Base-by-base conservation (phyloP, 2,888 invertebrate genomes). In the Sarcophaga rosellei region DNA sequence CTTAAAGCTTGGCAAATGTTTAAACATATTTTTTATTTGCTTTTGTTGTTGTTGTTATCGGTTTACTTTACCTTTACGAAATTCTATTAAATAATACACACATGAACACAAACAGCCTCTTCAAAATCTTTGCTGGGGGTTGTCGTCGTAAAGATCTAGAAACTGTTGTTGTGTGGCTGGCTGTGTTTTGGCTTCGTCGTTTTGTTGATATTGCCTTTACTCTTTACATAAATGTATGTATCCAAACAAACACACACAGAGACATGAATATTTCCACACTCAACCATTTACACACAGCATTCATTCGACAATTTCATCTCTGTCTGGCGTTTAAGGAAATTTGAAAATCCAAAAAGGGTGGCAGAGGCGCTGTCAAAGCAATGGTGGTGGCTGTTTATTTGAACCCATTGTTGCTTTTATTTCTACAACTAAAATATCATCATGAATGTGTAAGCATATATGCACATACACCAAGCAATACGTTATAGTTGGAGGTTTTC, bases 351-450 rank as follows among this genome's bases (percentile, higher is more conserved):
- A 15, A 53, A 4, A 62, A 21, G 53, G 21, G 21, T 73, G 62
- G 17, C 35, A 17, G 61, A 23, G 59, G 11, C 20, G 21, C 10
- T 53, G 53, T 53, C 17, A 53, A 17, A 53, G 53, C 3, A 25
- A 15, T 20, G 66, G 79, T 80, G 79, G 79, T 79, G n/a, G n/a
- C n/a, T 59, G 72, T 73, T 72, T 72, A 70, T 79, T 70, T 63
- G 72, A 80, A 73, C 59, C 59, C 45, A 59, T 25, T 45, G 63
- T 63, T 53, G 8, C 20, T 53, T 17, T 53, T 53, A 53, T 53
- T 53, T 12, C 53, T 1, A 5, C 4, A 53, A 17, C 59, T n/a
- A 65, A 57, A 72, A 59, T 72, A 66, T 73, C 17, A 73, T n/a
- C 11, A n/a, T 80, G 45, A 73, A 65, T 59, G 35, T 35, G 35